phyloP scores from a whole-genome alignment of 2,888 invertebrate species.

The Beris morrisii region DNA sequence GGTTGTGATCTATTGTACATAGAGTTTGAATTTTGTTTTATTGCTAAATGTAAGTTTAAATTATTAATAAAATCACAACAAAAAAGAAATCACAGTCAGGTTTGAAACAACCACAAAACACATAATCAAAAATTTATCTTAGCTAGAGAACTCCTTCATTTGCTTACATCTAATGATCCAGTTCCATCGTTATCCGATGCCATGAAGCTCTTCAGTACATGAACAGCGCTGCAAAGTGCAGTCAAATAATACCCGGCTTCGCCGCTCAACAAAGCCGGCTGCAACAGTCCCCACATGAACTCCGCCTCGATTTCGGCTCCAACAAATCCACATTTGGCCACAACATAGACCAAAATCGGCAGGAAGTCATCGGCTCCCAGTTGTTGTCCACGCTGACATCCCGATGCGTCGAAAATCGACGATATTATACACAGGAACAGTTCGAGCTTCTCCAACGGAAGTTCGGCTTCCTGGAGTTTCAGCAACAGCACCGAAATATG shows the following conservation, averaged over 20 bases:
- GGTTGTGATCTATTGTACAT: too few species aligned
- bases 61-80: too few species aligned
- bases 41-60: too few species aligned
- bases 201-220: constrained; percentile 56
- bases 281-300: constrained; percentile 93
- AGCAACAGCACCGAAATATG: constrained; percentile 77
- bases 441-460: constrained; percentile 91
- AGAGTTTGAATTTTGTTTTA: too few species aligned
- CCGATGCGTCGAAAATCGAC: constrained; percentile 75
- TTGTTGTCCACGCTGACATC: constrained; percentile 53
- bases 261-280: constrained; percentile 85
- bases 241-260: constrained; percentile 96
- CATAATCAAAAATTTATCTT: too few species aligned
- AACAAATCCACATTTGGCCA: constrained; percentile 86
- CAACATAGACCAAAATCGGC: constrained; percentile 87
- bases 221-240: constrained; percentile 87
- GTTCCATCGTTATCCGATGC: constrained; percentile 54
- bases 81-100: too few species aligned
- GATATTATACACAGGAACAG: constrained; percentile 86
- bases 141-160: not conserved
- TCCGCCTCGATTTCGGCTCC: constrained; percentile 94
- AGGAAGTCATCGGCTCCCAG: constrained; percentile 87
- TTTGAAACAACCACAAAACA: too few species aligned
- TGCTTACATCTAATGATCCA: constrained; percentile 55
- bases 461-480: constrained; percentile 86